phyloP scores from a whole-genome alignment of 1,140 invertebrate species.

The Philopotamus ludificatus region DNA sequence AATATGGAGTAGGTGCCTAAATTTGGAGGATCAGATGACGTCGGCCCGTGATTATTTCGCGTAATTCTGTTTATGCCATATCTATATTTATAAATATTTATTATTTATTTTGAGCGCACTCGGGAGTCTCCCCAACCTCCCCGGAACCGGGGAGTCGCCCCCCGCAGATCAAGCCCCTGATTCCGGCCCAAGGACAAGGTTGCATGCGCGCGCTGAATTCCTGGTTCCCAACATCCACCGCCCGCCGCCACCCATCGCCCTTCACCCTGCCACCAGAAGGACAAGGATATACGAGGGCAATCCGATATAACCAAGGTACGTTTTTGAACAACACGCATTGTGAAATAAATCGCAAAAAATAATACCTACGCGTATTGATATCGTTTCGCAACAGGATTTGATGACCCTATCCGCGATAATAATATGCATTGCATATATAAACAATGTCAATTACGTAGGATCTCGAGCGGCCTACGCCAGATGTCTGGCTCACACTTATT shows the following conservation, averaged over 20 bases:
- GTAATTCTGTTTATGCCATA: not conserved
- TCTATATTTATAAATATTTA: constrained; percentile 1
- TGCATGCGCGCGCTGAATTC: constrained; percentile 26
- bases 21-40: no score
- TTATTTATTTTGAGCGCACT: not conserved
- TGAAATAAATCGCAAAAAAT: no score
- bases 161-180: constrained; percentile 19
- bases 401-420: no score
- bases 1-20: no score
- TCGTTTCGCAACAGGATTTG: no score
- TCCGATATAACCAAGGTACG: constrained; percentile 18
- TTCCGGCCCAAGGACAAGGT: constrained; percentile 34
- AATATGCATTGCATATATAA: no score
- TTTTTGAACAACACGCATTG: not conserved
- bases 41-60: no score
- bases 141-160: not conserved
- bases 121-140: not conserved
- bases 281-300: constrained; percentile 12
- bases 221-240: not conserved
- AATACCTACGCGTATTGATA: no score
- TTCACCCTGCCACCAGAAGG: constrained; percentile 13
- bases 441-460: no score
- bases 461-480: not conserved
- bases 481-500: not conserved
- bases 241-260: constrained; percentile 8